phyloP scores from a whole-genome alignment of 2,797 vertebrate species.

The Scomberomorus guttatus region DNA sequence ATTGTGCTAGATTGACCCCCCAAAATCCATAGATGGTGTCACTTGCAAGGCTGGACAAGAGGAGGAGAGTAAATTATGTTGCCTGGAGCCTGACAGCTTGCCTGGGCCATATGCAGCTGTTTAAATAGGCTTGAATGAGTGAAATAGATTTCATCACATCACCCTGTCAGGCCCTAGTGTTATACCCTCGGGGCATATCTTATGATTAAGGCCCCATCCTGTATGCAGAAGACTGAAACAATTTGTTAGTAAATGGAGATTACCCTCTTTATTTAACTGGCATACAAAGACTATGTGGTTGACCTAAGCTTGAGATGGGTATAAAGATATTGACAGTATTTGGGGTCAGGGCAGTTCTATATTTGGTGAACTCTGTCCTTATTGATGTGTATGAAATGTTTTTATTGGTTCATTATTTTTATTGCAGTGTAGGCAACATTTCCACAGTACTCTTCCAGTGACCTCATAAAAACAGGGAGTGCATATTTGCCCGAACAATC shows the following conservation, averaged over 20 bases:
- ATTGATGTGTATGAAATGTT: conserved; percentile 25
- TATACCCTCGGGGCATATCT: conserved; percentile 39
- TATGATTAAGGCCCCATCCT: conserved; percentile 36
- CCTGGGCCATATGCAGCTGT: conserved; percentile 50
- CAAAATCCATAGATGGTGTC: conserved; percentile 86
- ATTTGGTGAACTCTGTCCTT: conserved; percentile 16
- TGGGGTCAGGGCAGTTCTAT: neutral
- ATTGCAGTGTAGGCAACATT: conserved; percentile 41
- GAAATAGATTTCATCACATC: conserved; percentile 77
- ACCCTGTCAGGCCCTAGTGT: conserved; percentile 55
- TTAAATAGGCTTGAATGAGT: conserved; percentile 58
- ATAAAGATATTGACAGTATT: neutral
- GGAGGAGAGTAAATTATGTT: conserved; percentile 79
- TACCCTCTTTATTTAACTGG: conserved; percentile 32
- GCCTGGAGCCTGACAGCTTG: conserved; percentile 65
- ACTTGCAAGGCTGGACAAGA: conserved; percentile 74
- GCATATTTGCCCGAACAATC: conserved; percentile 31
- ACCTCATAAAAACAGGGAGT: conserved; percentile 58
- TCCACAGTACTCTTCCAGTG: conserved; percentile 22
- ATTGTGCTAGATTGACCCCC: conserved; percentile 87
- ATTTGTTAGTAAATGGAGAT: conserved; percentile 7
- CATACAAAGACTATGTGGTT: conserved; percentile 17
- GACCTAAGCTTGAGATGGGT: neutral
- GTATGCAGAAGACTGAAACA: conserved; percentile 18
- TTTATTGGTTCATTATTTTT: conserved; percentile 67